Evolutionary conservation across 35 echinoderm and acorn worm genomes (phyloP).

Genomic region (Patiria miniata): DNA sequence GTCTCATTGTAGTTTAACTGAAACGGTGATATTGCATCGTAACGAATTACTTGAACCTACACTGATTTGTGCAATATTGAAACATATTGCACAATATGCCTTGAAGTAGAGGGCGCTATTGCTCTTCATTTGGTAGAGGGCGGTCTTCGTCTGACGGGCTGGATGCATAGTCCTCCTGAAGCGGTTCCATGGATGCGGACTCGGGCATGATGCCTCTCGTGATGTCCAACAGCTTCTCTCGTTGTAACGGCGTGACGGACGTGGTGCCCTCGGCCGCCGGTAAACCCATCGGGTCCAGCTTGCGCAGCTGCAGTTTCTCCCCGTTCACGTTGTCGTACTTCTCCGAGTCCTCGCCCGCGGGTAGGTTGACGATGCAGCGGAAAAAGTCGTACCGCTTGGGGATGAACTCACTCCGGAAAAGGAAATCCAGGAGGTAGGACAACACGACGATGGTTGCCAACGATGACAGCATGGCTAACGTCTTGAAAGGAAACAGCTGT

Average conservation of each 20-base stretch:
- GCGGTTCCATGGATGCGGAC: slow-evolving; percentile 88
- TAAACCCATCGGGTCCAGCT: slow-evolving; percentile 61
- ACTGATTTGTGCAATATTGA: too few species aligned
- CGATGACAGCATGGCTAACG: slow-evolving; percentile 66
- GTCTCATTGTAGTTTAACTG: too few species aligned
- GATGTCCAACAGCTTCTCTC: slow-evolving; percentile 79
- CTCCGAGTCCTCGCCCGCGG: slow-evolving; percentile 22
- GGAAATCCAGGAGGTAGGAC: slow-evolving; percentile 42
- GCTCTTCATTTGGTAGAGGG: neutral
- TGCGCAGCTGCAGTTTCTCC: slow-evolving; percentile 79
- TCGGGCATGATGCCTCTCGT: slow-evolving; percentile 61
- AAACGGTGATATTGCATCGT: too few species aligned
- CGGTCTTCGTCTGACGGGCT: neutral
- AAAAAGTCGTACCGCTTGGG: slow-evolving; percentile 56
- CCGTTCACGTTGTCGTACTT: slow-evolving; percentile 68
- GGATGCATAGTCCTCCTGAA: slow-evolving; percentile 58
- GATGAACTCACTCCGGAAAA: slow-evolving; percentile 37
- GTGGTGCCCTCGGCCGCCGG: slow-evolving; percentile 42
- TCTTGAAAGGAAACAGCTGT: slow-evolving; percentile 82
- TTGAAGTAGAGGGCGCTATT: too few species aligned
- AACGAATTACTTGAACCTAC: too few species aligned
- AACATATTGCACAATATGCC: neutral
- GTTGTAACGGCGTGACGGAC: slow-evolving; percentile 41
- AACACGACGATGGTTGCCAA: slow-evolving; percentile 47
- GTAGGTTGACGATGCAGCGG: slow-evolving; percentile 62